Evolutionary conservation across 2,888 invertebrate genomes (phyloP), one percentile per base, ranked within the genome.

Genomic region (Plemyria rubiginata): DNA sequence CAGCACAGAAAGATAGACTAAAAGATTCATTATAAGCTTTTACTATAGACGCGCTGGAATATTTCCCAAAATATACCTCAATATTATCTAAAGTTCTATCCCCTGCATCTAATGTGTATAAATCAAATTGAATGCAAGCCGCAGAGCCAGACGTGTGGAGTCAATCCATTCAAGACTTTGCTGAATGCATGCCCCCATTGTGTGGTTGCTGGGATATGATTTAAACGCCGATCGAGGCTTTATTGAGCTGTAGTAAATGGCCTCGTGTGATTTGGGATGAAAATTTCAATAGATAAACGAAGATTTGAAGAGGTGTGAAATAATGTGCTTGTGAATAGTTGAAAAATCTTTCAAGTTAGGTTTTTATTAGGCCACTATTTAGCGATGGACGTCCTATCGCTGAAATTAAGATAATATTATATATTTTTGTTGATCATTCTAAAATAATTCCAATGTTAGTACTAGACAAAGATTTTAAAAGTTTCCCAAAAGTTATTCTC

Each of bases 261-360:
- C 57, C 36, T 15, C 46, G 43, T 36, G 60, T 54, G 46, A 65
- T 60, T 65, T 65, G 57, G 51, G 57, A 57, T 60, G 53, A 52
- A 54, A 50, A 54, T 60, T 60, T 56, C 64, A 60, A 53, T 59
- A 48, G 59, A 51, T 54, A 51, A 51, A 41, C 36, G 56, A 15
- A n/a, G 22, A 0, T 36, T 5, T 43, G 15, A 2, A 43, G 15
- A 13, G n/a, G 13, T 15, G 41, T 40, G n/a, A 40, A 40, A 4
- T 40, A 4, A n/a, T 40, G 40, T 12, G n/a, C n/a, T 38, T 38
- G 5, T 32, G 32, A 0, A 2, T 22, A 22, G 22, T 22, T 22
- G 22, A 22, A 22, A 22, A 22, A 22, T 22, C 22, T 22, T 3
- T 22, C 3, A 3, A 22, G 22, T 22, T 22, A 22, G 22, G 22